phyloP scores from a whole-genome alignment of 2,797 vertebrate genomes.

The Sarcophilus harrisii region DNA sequence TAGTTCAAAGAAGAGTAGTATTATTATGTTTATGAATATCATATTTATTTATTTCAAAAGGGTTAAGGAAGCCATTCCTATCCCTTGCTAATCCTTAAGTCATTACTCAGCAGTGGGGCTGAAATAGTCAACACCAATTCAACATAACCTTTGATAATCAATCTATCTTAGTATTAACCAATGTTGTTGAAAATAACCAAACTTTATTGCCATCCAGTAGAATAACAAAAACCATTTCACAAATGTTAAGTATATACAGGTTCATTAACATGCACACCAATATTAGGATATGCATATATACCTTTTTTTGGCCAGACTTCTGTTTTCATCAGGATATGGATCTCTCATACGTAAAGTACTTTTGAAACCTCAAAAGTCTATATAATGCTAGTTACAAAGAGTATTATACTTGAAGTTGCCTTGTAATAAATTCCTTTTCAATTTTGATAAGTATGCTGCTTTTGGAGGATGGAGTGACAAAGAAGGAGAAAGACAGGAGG shows the following conservation, averaged over 20 bases:
- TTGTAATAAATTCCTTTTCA: neutral
- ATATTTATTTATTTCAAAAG: neutral
- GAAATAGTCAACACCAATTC: too few species aligned
- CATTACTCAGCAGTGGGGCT: neutral
- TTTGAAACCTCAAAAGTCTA: neutral
- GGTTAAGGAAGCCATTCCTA: neutral
- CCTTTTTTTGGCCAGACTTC: neutral
- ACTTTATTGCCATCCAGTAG: too few species aligned
- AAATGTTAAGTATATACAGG: neutral
- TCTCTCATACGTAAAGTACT: neutral
- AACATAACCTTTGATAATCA: too few species aligned
- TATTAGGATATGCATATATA: neutral
- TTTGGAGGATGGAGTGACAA: neutral
- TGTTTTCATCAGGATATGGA: too few species aligned
- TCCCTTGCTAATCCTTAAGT: neutral
- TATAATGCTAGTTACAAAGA: neutral
- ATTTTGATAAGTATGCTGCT: neutral
- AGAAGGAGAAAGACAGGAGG: neutral
- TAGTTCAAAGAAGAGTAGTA: neutral
- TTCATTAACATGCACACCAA: neutral
- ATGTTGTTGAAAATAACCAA: too few species aligned
- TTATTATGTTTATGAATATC: neutral
- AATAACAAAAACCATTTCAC: too few species aligned
- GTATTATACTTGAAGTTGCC: neutral
- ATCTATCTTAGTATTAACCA: too few species aligned